Evolutionary conservation across 2,113 vertebrate species (phyloP).

Genomic region (Megaceryle maxima): DNA sequence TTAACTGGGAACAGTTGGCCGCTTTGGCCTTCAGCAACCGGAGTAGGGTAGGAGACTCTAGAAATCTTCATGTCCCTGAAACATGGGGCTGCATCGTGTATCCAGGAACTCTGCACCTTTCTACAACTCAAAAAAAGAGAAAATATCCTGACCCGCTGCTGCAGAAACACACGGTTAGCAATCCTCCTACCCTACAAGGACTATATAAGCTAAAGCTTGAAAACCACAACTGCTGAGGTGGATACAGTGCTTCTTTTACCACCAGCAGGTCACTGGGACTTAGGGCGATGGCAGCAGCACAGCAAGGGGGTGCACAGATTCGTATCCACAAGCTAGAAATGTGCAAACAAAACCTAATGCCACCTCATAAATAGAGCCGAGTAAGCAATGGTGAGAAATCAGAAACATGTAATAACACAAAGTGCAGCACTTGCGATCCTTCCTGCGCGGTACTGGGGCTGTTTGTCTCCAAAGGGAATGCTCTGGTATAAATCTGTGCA

Average conservation of each 20-base stretch:
- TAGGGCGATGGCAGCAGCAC: accelerated
- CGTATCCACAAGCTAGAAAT: background rate
- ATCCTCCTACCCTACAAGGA: background rate
- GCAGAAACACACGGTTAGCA: background rate
- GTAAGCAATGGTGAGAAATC: accelerated
- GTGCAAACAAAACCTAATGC: background rate
- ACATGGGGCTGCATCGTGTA: accelerated
- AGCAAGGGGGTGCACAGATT: accelerated
- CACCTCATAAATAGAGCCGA: background rate
- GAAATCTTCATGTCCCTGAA: background rate
- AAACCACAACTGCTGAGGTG: background rate
- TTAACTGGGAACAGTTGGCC: accelerated
- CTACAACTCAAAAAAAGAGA: background rate
- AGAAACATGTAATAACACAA: accelerated
- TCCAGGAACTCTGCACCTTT: background rate
- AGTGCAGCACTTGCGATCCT: background rate
- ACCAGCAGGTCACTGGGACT: background rate
- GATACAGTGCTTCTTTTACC: accelerated
- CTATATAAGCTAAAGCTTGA: background rate
- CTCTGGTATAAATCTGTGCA: background rate
- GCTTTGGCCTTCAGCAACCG: background rate
- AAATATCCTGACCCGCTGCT: background rate
- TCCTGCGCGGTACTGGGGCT: background rate
- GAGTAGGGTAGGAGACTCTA: background rate
- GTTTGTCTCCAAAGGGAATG: background rate